phyloP scores from a whole-genome alignment of 64 coral and sea anemone species.

The Dendrophyllia cribrosa region DNA sequence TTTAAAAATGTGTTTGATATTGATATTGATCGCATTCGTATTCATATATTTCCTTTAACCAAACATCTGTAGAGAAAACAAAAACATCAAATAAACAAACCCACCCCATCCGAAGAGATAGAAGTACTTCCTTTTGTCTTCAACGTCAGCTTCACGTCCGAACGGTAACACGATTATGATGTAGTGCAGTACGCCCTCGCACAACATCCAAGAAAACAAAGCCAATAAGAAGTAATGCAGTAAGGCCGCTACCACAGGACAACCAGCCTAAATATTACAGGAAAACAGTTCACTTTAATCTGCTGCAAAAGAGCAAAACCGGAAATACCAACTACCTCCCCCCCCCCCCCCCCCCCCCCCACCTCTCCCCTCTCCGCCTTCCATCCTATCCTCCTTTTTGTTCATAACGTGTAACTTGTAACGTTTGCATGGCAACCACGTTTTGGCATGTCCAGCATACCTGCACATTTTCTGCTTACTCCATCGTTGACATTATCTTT shows the following conservation, averaged over 20 bases:
- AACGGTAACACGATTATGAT: conserved; percentile 36
- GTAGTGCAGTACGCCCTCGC: conserved; percentile 55
- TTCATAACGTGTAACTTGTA: too few relatives aligned
- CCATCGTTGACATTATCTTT: too few relatives aligned
- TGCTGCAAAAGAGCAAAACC: too few relatives aligned
- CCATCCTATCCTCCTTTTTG: too few relatives aligned
- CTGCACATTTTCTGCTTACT: too few relatives aligned
- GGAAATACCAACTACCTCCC: too few relatives aligned
- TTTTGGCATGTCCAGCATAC: too few relatives aligned
- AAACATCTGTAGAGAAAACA: neutral
- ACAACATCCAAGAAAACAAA: conserved; percentile 74
- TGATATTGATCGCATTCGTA: too few relatives aligned
- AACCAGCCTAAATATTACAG: conserved; percentile 2
- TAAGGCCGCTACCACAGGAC: conserved; percentile 33
- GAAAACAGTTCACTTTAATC: neutral
- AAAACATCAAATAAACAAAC: neutral
- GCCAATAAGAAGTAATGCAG: conserved; percentile 64
- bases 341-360: too few relatives aligned
- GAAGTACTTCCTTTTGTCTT: conserved; percentile 54
- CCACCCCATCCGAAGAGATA: conserved; percentile 68
- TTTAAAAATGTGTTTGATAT: neutral
- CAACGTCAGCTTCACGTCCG: neutral
- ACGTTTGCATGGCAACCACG: too few relatives aligned
- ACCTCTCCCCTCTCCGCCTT: too few relatives aligned
- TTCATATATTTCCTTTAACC: neutral